phyloP scores from a whole-genome alignment of 2,888 invertebrate species.

The Disparrhopalites patrizii region DNA sequence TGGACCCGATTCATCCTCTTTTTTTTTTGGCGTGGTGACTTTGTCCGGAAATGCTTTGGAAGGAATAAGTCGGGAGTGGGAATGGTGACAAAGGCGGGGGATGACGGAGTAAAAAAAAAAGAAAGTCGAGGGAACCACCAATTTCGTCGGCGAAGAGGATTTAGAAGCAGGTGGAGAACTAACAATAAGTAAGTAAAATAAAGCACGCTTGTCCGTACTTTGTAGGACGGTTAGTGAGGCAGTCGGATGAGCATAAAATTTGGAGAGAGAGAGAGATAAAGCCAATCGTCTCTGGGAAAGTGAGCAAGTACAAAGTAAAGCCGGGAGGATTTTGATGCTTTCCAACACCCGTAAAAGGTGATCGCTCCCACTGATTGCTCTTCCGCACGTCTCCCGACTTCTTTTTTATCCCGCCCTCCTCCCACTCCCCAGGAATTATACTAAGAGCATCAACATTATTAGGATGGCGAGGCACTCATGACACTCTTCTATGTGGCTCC shows the following conservation, averaged over 20 bases:
- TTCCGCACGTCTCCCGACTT: constrained; percentile 16
- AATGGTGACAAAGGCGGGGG: no score
- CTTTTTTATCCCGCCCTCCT: constrained; percentile 6
- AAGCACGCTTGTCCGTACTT: constrained; percentile 5
- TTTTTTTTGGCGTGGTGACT: no score
- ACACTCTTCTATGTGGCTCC: not conserved
- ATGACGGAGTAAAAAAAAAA: no score
- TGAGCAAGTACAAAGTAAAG: not conserved
- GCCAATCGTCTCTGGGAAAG: not conserved
- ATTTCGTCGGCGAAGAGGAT: no score
- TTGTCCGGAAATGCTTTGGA: no score
- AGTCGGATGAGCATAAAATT: constrained; percentile 11
- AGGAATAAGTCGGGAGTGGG: no score
- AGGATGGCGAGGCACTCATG: no score
- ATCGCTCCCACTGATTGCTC: constrained; percentile 19
- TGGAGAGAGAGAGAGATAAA: no score
- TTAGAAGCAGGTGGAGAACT: constrained; percentile 12
- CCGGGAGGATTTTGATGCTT: constrained; percentile 16
- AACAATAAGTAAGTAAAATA: constrained; percentile 9
- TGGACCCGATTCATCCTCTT: no score
- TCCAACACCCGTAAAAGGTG: constrained; percentile 19
- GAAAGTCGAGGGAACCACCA: no score
- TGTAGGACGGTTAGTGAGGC: not conserved
- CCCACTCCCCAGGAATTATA: constrained; percentile 23
- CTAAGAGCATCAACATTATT: constrained; percentile 28